phyloP scores from a whole-genome alignment of 2,797 vertebrate species.

The Myiotriccus ornatus region DNA sequence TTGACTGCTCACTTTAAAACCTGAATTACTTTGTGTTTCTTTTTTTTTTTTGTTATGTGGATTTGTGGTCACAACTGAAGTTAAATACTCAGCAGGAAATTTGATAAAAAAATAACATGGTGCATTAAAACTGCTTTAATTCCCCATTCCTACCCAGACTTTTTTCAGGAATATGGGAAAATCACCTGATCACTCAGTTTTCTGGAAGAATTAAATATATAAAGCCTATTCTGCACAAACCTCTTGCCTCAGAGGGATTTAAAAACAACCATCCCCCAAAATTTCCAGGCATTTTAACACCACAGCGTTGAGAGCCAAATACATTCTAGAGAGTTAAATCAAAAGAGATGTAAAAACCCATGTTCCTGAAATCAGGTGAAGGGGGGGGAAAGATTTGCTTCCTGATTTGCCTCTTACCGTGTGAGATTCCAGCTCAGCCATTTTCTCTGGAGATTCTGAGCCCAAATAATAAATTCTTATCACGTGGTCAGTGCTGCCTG shows the following conservation, averaged over 20 bases:
- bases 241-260: background rate
- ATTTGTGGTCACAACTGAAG: background rate
- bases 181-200: background rate
- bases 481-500: conserved; percentile 95
- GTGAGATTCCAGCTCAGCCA: conserved; percentile 93
- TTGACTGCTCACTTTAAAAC: background rate
- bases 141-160: background rate
- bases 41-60: background rate
- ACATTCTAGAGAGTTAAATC: background rate
- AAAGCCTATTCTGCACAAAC: background rate
- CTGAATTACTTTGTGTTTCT: background rate
- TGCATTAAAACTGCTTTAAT: background rate
- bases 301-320: background rate
- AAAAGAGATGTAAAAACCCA: background rate
- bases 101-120: background rate
- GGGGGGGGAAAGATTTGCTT: background rate
- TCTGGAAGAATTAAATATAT: background rate
- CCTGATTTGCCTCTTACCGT: conserved; percentile 78
- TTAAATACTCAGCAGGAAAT: background rate
- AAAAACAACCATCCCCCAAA: background rate
- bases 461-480: conserved; percentile 98
- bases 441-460: conserved; percentile 89
- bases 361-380: background rate
- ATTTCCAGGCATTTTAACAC: background rate
- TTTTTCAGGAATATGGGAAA: background rate